Conservation (phyloP, 2,113 vertebrate genomes). For the Coracopsis vasa region DNA sequence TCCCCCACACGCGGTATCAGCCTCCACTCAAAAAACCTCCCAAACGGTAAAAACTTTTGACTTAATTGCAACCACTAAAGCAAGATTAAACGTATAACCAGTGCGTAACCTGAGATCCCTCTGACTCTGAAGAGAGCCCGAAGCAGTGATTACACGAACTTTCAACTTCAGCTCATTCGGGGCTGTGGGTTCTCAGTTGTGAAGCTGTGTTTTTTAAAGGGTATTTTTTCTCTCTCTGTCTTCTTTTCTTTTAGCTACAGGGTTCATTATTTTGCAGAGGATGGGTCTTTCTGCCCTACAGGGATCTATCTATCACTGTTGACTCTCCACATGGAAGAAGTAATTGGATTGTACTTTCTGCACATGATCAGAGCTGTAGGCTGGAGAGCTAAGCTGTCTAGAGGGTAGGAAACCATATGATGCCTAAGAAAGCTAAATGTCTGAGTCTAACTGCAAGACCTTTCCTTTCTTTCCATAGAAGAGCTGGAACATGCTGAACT, state of each 20-base stretch:
- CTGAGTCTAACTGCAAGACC: neutral
- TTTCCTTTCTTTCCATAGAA: neutral
- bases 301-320: slow-evolving; percentile 20
- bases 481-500: neutral
- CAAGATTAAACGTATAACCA: slow-evolving; percentile 1
- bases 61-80: neutral
- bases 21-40: slow-evolving; percentile 38
- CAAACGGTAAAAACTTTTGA: slow-evolving; percentile 48
- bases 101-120: neutral
- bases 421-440: neutral
- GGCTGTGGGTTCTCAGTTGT: neutral
- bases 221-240: neutral
- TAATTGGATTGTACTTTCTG: slow-evolving; percentile 53
- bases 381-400: neutral
- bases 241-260: neutral
- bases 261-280: slow-evolving; percentile 42
- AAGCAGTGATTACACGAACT: slow-evolving; percentile 1
- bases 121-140: slow-evolving; percentile 11
- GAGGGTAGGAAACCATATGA: neutral
- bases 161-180: slow-evolving; percentile 12
- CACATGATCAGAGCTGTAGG: neutral
- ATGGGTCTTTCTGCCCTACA: slow-evolving; percentile 28
- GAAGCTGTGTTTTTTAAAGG: neutral
- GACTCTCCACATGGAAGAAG: slow-evolving; percentile 35
- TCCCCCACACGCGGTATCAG: neutral